Evolutionary conservation across 2,888 invertebrate species (phyloP).

Genomic region (Sinopyrophorus schimmeli): DNA sequence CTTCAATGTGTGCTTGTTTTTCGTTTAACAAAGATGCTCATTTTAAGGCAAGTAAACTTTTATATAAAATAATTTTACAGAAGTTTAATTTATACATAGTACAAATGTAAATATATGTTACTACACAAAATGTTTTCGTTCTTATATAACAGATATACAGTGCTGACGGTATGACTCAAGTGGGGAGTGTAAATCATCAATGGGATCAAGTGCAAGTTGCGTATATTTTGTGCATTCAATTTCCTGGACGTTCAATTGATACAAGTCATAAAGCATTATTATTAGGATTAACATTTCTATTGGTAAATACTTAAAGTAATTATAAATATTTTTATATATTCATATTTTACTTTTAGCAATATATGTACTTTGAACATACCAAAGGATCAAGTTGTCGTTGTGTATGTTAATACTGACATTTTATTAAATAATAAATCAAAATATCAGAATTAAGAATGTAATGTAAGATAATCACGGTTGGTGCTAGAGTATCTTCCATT

Average conservation of each 20-base stretch:
- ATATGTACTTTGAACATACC: conserved; percentile 65
- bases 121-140: too few species aligned
- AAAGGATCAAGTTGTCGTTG: conserved; percentile 47
- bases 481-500: too few species aligned
- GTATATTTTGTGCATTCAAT: conserved; percentile 75
- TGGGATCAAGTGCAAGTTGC: conserved; percentile 71
- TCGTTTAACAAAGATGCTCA: conserved; percentile 65
- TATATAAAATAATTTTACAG: background rate
- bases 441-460: too few species aligned
- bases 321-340: background rate
- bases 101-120: background rate
- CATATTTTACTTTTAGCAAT: conserved; percentile 61
- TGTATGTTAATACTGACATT: conserved; percentile 38
- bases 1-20: conserved; percentile 63
- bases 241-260: conserved; percentile 71
- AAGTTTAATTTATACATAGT: background rate
- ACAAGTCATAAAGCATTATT: conserved; percentile 78
- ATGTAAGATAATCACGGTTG: too few species aligned
- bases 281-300: conserved; percentile 78
- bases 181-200: conserved; percentile 71
- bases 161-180: conserved; percentile 63
- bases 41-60: conserved; percentile 58
- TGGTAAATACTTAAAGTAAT: conserved; percentile 62
- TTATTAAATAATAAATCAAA: too few species aligned
- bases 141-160: conserved; percentile 64